These are phyloP conservation scores for Battus philenor DNA, from an alignment of 1,140 invertebrate genomes.

Conservation along the genomic window DNA sequence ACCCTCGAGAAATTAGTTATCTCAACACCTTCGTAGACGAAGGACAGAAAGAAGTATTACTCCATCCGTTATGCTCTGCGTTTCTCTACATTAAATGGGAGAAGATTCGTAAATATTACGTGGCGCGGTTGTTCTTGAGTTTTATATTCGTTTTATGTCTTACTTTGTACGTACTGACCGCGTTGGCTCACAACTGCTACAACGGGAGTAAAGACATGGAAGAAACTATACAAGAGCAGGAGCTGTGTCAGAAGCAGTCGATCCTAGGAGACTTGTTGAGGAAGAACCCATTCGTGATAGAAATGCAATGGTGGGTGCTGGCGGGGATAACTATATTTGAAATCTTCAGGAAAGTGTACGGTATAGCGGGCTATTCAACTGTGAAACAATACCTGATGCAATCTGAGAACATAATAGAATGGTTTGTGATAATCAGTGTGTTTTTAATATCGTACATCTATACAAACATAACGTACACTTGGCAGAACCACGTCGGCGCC, in stretches of 20 bases:
- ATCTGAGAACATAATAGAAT: conserved; percentile 89
- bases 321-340: conserved; percentile 85
- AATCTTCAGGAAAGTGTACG: conserved; percentile 85
- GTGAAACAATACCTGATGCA: conserved; percentile 87
- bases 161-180: conserved; percentile 85
- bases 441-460: conserved; percentile 88
- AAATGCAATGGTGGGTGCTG: conserved; percentile 87
- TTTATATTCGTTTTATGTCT: conserved; percentile 87
- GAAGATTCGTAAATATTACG: conserved; percentile 91
- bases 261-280: conserved; percentile 83
- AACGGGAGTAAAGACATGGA: conserved; percentile 84
- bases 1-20: conserved; percentile 87
- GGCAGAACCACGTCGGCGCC: conserved; percentile 89
- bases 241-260: conserved; percentile 84
- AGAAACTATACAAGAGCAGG: conserved; percentile 81
- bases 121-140: conserved; percentile 86
- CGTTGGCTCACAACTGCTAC: conserved; percentile 86
- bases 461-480: conserved; percentile 84
- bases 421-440: conserved; percentile 88
- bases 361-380: conserved; percentile 85
- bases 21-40: conserved; percentile 89
- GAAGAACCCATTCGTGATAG: conserved; percentile 83
- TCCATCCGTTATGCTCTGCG: conserved; percentile 89
- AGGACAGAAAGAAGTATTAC: conserved; percentile 87
- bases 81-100: conserved; percentile 92